phyloP scores from a whole-genome alignment of 2,888 invertebrate genomes.

The Dione juno region DNA sequence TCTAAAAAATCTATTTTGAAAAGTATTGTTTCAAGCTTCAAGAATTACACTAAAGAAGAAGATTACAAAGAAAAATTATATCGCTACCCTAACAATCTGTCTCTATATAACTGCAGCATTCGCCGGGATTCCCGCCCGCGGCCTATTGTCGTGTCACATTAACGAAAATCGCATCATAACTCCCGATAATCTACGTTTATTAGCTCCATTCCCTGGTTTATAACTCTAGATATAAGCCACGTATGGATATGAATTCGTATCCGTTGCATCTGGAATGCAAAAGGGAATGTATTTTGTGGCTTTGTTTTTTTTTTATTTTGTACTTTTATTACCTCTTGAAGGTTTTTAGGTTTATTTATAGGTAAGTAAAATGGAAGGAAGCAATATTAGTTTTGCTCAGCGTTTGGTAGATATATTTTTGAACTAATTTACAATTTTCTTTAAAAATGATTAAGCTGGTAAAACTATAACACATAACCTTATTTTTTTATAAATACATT shows the following conservation, averaged over 20 bases:
- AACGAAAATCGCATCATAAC: conserved; percentile 81
- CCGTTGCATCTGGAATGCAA: background rate
- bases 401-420: too few relatives aligned
- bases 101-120: conserved; percentile 46
- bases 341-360: too few relatives aligned
- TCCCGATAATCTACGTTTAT: conserved; percentile 83
- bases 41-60: too few relatives aligned
- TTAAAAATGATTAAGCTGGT: too few relatives aligned
- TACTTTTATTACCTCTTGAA: background rate
- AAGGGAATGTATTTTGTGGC: background rate
- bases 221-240: conserved; percentile 49
- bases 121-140: conserved; percentile 55
- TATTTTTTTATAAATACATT: too few relatives aligned
- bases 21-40: too few relatives aligned
- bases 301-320: background rate
- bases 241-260: background rate
- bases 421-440: too few relatives aligned
- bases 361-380: too few relatives aligned
- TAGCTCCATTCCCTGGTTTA: conserved; percentile 74
- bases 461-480: background rate
- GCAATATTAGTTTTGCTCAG: too few relatives aligned
- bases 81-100: background rate
- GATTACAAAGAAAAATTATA: background rate
- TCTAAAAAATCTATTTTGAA: too few relatives aligned
- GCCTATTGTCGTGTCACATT: conserved; percentile 81